Evolutionary conservation across 2,797 vertebrate genomes (phyloP).

Genomic region (Phrynocephalus guinanensis): DNA sequence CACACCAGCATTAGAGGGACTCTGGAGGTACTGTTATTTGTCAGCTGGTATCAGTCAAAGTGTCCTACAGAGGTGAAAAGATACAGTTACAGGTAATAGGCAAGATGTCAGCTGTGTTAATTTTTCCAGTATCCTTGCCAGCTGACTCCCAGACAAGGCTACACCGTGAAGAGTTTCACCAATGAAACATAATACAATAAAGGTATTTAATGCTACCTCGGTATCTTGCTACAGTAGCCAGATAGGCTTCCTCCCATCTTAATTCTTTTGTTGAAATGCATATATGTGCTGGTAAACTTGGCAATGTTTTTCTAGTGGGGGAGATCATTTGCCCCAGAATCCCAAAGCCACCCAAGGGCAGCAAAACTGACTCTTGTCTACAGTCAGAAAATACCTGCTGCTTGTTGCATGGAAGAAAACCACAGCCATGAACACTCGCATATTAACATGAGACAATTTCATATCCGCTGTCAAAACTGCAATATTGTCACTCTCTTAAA

Average conservation of each 20-base stretch:
- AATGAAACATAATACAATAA: constrained; percentile 62
- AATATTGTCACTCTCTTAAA: neutral
- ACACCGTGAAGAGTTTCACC: constrained; percentile 64
- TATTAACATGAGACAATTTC: neutral
- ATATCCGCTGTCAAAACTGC: neutral
- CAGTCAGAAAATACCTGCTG: constrained; percentile 19
- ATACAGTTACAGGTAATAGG: constrained; percentile 67
- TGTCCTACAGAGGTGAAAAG: constrained; percentile 67
- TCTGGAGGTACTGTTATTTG: neutral
- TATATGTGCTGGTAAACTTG: constrained; percentile 1
- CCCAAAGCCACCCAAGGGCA: constrained; percentile 20
- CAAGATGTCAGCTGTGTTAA: constrained; percentile 49
- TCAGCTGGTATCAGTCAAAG: constrained; percentile 28
- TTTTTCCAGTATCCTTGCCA: constrained; percentile 66
- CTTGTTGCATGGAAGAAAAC: neutral
- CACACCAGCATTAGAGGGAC: accelerated
- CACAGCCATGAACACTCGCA: neutral
- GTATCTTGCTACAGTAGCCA: constrained; percentile 50
- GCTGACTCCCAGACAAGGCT: constrained; percentile 71
- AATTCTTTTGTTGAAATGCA: constrained; percentile 52
- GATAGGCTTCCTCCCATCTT: constrained; percentile 14
- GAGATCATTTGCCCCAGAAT: neutral
- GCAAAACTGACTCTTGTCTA: neutral
- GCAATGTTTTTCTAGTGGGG: neutral
- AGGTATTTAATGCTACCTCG: constrained; percentile 43